phyloP scores from a whole-genome alignment of 2,888 invertebrate species.

The Andrena trimmerana region DNA sequence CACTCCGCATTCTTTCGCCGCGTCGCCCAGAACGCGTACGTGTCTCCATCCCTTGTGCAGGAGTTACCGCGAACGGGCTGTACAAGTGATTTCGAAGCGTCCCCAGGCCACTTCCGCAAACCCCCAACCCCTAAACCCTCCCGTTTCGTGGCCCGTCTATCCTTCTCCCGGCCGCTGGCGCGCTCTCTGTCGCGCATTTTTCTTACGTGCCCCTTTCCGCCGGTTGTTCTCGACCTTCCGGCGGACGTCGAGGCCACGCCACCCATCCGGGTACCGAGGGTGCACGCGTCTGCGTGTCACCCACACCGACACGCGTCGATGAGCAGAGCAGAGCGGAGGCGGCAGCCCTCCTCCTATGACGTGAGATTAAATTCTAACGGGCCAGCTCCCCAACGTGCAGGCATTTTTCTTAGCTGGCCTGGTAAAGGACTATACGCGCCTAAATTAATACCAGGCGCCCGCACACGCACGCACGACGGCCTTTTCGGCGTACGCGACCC shows the following conservation, averaged over 20 bases:
- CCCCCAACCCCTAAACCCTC: conserved; percentile 23
- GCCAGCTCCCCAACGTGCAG: conserved; percentile 74
- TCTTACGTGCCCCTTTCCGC: conserved; percentile 78
- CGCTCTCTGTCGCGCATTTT: conserved; percentile 74
- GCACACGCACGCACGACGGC: conserved; percentile 10
- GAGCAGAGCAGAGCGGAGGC: conserved; percentile 41
- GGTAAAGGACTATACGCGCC: conserved; percentile 76
- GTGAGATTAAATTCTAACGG: conserved; percentile 84
- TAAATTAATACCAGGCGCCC: conserved; percentile 82
- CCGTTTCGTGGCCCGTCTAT: conserved; percentile 31
- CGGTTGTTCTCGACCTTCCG: conserved; percentile 62
- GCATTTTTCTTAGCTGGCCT: conserved; percentile 84
- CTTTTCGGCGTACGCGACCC: conserved; percentile 10
- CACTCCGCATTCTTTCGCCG: conserved; percentile 29
- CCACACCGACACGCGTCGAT: conserved; percentile 59
- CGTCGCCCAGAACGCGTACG: conserved; percentile 7
- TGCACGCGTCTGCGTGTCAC: conserved; percentile 17
- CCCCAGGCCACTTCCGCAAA: conserved; percentile 34
- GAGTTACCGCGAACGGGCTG: conserved; percentile 56
- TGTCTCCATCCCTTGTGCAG: conserved; percentile 27
- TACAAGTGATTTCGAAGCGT: conserved; percentile 61
- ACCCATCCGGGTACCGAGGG: conserved; percentile 29
- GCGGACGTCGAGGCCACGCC: conserved; percentile 50
- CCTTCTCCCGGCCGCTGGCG: conserved; percentile 26
- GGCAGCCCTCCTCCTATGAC: conserved; percentile 64